These are phyloP conservation scores for Mico argentatus DNA, from an alignment of 2,797 vertebrate genomes.

Conservation along the genomic window DNA sequence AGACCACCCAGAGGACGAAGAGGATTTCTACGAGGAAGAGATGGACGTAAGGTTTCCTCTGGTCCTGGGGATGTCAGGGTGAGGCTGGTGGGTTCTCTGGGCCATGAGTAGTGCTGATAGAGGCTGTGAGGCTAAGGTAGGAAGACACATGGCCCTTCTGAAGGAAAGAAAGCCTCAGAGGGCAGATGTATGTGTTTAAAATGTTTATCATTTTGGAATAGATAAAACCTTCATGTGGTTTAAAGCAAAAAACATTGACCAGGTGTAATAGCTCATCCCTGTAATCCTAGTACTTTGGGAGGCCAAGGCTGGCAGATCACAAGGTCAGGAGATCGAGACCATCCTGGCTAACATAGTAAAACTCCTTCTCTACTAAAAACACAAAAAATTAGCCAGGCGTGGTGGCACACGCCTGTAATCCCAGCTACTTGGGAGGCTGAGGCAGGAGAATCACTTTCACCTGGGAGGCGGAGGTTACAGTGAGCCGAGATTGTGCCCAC, in stretches of 20 bases:
- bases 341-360: too few species aligned
- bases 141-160: accelerated
- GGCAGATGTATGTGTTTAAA: not conserved
- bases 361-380: too few species aligned
- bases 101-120: accelerated
- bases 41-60: slow-evolving; percentile 88
- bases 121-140: not conserved
- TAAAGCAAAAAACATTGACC: not conserved
- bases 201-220: not conserved
- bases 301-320: too few species aligned
- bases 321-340: too few species aligned
- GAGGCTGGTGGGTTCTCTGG: not conserved
- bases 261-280: too few species aligned
- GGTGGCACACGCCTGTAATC: too few species aligned
- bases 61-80: accelerated
- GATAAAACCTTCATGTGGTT: not conserved
- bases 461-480: too few species aligned
- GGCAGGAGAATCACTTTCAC: too few species aligned
- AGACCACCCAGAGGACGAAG: slow-evolving; percentile 92
- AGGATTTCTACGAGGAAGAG: slow-evolving; percentile 91
- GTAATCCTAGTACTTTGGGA: too few species aligned
- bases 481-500: too few species aligned
- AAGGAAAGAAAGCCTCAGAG: not conserved
- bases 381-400: too few species aligned
- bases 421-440: too few species aligned